Conservation (phyloP, 2,888 invertebrate genomes). For the Sarcophaga caerulescens region DNA sequence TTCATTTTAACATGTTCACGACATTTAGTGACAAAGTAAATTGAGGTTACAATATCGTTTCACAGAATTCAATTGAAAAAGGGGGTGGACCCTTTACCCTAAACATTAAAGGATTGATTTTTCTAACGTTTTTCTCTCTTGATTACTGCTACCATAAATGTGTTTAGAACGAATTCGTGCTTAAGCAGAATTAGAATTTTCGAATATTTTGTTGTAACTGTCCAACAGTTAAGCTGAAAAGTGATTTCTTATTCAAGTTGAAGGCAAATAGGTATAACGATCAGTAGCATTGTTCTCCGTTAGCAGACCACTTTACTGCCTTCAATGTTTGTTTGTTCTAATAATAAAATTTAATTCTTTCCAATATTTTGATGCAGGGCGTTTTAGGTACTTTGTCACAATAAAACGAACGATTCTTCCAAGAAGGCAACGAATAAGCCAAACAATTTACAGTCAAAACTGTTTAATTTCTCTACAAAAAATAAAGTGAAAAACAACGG, state of each 20-base stretch:
- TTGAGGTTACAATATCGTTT: slow-evolving; percentile 41
- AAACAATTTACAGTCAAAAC: slow-evolving; percentile 49
- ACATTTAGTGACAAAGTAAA: background rate
- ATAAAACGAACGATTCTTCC: background rate
- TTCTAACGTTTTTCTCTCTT: too few species aligned
- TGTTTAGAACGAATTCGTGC: background rate
- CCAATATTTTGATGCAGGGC: slow-evolving; percentile 58
- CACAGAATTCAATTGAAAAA: slow-evolving; percentile 60
- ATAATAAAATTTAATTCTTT: too few species aligned
- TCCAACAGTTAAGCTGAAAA: slow-evolving; percentile 56
- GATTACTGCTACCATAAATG: background rate
- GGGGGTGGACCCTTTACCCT: slow-evolving; percentile 78
- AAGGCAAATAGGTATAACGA: background rate
- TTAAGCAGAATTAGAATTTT: too few species aligned
- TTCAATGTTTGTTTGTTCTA: too few species aligned
- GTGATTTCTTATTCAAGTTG: slow-evolving; percentile 44
- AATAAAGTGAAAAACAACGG: background rate
- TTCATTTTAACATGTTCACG: too few species aligned
- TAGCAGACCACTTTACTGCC: too few species aligned
- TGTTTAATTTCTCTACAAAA: slow-evolving; percentile 29
- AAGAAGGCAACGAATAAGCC: background rate
- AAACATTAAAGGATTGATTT: slow-evolving; percentile 75
- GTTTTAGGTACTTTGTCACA: slow-evolving; percentile 43
- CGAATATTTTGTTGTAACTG: too few species aligned
- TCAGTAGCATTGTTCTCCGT: too few species aligned